Evolutionary conservation across 2,888 invertebrate species (phyloP), one percentile per base, ranked within the genome.

Genomic region (Tolmerus cingulatus): DNA sequence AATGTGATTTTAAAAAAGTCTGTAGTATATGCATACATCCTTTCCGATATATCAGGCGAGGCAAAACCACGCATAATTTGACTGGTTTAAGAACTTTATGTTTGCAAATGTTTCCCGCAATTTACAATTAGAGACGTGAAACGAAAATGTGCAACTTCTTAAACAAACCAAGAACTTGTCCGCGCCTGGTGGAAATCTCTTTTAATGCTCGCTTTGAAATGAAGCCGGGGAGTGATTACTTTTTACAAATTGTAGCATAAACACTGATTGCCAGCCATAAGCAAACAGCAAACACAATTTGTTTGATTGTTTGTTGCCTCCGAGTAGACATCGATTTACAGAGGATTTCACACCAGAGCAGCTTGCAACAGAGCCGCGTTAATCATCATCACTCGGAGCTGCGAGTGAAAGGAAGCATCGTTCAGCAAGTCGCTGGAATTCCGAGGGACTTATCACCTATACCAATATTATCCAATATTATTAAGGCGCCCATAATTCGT

Each of bases 331-430:
- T 5, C 57, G 51, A 82, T 82, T 55, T 82, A 82, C 57, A 40
- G 37, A 19, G 30, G 82, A 57, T 82, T 66, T 82, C 82, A 82
- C 82, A 82, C 82, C 30, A 82, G 57, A 37, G 37, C 30, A 23
- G 16, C 79, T 51, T 79, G 55, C 51, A 79, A n/a, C 82, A 12
- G 74, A 85, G 43, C 43, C 46, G 74, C 74, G 85, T 85, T 85
- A 85, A 85, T 85, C 85, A 85, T 85, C 85, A 74, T 74, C 85
- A 74, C 74, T 12, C 1, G 46, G 40, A 46, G 74, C 9, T 74
- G 85, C n/a, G 74, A 85, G 85, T 85, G 85, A 85, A 85, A 85
- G 85, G 85, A 85, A 74, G 43, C 74, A 85, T 85, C 85, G 85
- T 85, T 85, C 85, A 74, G 74, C 74, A 74, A 74, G 43, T 46